Evolutionary conservation across 2,888 invertebrate species (phyloP), one percentile per base, ranked within the genome.

Genomic region (Zygaena filipendulae): DNA sequence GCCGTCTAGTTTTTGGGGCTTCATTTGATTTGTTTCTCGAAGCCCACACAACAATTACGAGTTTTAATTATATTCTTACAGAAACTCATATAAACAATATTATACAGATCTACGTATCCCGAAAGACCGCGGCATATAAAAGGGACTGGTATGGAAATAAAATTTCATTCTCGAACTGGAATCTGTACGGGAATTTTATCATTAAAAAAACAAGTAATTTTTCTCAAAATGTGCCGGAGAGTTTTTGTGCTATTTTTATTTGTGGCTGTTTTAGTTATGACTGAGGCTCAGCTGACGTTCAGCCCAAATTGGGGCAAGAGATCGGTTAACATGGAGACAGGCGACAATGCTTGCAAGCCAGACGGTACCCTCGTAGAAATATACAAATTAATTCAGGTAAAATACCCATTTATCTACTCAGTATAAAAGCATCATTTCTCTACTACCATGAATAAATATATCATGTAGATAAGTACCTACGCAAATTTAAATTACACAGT

Each of bases 381-480:
- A 39, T 83, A 84, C 43, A 84, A 83, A 61, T 62, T 84, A 11
- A 81, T 84, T 32, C 81, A 84, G 80, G 84, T 84, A 49, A 45
- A 50, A n/a, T n/a, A n/a, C n/a, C n/a, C n/a, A n/a, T n/a, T n/a
- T n/a, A n/a, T n/a, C n/a, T n/a, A n/a, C n/a, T n/a, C n/a, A n/a
- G n/a, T n/a, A n/a, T n/a, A n/a, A n/a, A n/a, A n/a, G n/a, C n/a
- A n/a, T n/a, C n/a, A n/a, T n/a, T n/a, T n/a, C n/a, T n/a, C n/a
- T n/a, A n/a, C n/a, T n/a, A n/a, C n/a, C n/a, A n/a, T n/a, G n/a
- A n/a, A n/a, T n/a, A n/a, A n/a, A n/a, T n/a, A n/a, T n/a, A n/a
- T n/a, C n/a, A n/a, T n/a, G n/a, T n/a, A n/a, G n/a, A n/a, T n/a
- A n/a, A n/a, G n/a, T n/a, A n/a, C n/a, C n/a, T n/a, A n/a, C n/a